Conservation (phyloP, 2,888 invertebrate species). For the Candidula unifasciata region DNA sequence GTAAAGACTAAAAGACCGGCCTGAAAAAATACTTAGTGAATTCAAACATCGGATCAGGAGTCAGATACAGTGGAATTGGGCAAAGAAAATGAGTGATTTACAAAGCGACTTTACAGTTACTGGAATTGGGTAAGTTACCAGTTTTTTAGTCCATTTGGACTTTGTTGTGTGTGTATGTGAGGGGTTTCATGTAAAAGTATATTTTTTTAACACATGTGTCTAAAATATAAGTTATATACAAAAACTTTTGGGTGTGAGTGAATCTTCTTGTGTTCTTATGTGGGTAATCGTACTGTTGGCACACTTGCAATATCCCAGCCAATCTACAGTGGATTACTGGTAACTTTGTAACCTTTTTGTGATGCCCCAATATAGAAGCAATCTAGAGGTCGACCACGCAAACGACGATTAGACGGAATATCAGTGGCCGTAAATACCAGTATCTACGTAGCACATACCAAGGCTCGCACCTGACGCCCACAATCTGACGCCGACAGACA, state of each 20-base stretch:
- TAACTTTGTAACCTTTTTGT: too few species aligned
- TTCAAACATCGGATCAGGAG: background rate
- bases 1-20: too few species aligned
- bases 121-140: slow-evolving; percentile 1
- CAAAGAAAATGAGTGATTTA: background rate
- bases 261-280: background rate
- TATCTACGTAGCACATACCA: too few species aligned
- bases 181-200: background rate
- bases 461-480: too few species aligned
- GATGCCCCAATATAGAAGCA: too few species aligned
- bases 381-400: too few species aligned
- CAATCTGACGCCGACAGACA: too few species aligned
- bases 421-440: too few species aligned
- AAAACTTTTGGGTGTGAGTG: background rate
- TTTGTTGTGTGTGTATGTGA: background rate
- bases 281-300: background rate
- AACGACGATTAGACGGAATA: too few species aligned
- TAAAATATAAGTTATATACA: background rate
- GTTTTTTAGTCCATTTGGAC: background rate
- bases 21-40: background rate
- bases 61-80: too few species aligned
- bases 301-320: too few species aligned
- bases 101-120: background rate
- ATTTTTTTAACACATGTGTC: background rate
- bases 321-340: too few species aligned